Percentiles rank a stretch among this genome's conserved stretches.
These are phyloP conservation scores for Oligia fasciuncula DNA, from an alignment of 2,888 invertebrate species.

Conservation along the genomic window DNA sequence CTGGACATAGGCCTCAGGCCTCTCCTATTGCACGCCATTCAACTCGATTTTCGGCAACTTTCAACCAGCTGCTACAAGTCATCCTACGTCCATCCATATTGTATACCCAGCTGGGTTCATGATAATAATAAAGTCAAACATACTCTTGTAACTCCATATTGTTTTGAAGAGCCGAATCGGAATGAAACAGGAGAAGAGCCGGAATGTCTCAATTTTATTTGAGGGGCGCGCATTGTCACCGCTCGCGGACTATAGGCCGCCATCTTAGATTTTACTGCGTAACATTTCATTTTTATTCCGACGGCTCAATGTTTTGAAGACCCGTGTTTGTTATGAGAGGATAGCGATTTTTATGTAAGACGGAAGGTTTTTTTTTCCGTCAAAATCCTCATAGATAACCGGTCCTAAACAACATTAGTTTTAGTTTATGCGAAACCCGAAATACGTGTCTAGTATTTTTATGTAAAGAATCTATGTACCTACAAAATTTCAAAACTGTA, in stretches of 20 bases:
- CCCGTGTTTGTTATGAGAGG: constrained; percentile 31
- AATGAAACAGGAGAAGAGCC: constrained; percentile 26
- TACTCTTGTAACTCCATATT: constrained; percentile 22
- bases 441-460: too few species aligned
- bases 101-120: neutral
- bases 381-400: neutral
- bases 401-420: too few species aligned
- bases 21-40: too few species aligned
- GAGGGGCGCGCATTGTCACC: constrained; percentile 60
- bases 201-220: constrained; percentile 62
- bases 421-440: too few species aligned
- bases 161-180: constrained; percentile 42
- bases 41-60: too few species aligned
- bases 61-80: too few species aligned
- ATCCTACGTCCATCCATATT: neutral
- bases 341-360: constrained; percentile 35
- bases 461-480: too few species aligned
- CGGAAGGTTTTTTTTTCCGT: neutral
- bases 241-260: constrained; percentile 71
- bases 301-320: constrained; percentile 67
- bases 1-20: too few species aligned
- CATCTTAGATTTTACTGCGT: constrained; percentile 81
- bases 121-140: constrained; percentile 29
- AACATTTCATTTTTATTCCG: constrained; percentile 84
- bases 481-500: too few species aligned